Base-by-base conservation (phyloP, 1,140 invertebrate genomes). In the Drosophila tsacasi region DNA sequence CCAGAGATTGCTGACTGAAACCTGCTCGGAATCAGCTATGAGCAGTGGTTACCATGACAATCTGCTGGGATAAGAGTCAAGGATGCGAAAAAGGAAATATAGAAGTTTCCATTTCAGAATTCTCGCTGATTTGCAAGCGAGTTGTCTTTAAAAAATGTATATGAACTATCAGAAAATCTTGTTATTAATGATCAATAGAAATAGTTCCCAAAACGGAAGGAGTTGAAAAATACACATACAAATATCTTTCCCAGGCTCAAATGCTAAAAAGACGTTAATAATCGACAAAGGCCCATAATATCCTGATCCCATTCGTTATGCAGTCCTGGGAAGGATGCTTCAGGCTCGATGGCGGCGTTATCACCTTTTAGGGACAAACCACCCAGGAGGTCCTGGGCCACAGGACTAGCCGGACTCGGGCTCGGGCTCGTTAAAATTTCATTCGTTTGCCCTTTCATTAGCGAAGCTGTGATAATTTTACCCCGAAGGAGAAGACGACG, bases 381-480 rank as follows among this genome's bases (percentile, higher is more conserved):
- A 66, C 81, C 65, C 78, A 83, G 84, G 84, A 90, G 84, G 85
- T 89, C 84, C 76, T 79, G 80, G 54, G 54, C 67, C 63, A 50
- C 68, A 66, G 63, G 59, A 57, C 58, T 49, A 59, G 64, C 37
- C 61, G 49, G 44, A 19, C 52, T 42, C 30, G 46, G 79, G 75
- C 83, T 87, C 84, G 46, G 79, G 79, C 83, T 87, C 84, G 84
- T 89, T 89, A 90, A 89, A 90, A 90, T 90, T 81, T 90, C 85
- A 90, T 89, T 90, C 85, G 81, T 84, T 80, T 87, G 77, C 68
- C 67, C 72, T 60, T 90, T 84, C 84, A 89, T 89, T 89, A 89
- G 85, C 84, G 68, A 76, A 78, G 81, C 81, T 81, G 81, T 83
- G 81, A 77, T 84, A 84, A 79, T 90, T 89, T 81, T 89, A 65